These are phyloP conservation scores for Platycnemis pennipes DNA, from an alignment of 2,888 invertebrate genomes.

Conservation along the genomic window DNA sequence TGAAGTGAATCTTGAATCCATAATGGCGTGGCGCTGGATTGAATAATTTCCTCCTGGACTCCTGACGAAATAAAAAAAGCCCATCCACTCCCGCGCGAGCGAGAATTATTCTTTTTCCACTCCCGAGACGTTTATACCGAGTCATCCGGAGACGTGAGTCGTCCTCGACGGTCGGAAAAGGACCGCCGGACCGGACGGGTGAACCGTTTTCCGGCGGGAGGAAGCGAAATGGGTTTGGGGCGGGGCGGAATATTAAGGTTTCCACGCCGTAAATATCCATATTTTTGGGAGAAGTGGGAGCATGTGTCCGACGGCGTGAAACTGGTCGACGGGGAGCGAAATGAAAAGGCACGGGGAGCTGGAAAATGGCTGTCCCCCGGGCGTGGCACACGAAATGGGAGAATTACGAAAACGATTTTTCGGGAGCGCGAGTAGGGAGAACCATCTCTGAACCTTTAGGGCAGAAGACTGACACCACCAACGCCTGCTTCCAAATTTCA, in stretches of 20 bases:
- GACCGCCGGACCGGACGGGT: no score
- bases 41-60: conserved; percentile 13
- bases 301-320: not conserved
- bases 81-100: not conserved
- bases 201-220: no score
- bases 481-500: no score
- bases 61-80: not conserved
- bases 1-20: conserved; percentile 41
- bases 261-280: conserved; percentile 23
- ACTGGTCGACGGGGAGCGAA: not conserved
- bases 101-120: not conserved
- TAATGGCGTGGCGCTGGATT: conserved; percentile 45
- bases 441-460: no score
- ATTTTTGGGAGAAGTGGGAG: not conserved
- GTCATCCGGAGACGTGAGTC: conserved; percentile 22
- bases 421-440: no score
- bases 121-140: conserved; percentile 16
- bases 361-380: no score
- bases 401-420: no score
- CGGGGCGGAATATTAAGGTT: not conserved
- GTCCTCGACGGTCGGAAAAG: not conserved
- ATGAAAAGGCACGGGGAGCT: not conserved
- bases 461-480: no score
- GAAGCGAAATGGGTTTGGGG: not conserved
- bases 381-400: no score